A percentile compares a stretch with the other conserved stretches of the same genome.
Conservation (phyloP, 2,888 invertebrate species). For the Gari tellinella region DNA sequence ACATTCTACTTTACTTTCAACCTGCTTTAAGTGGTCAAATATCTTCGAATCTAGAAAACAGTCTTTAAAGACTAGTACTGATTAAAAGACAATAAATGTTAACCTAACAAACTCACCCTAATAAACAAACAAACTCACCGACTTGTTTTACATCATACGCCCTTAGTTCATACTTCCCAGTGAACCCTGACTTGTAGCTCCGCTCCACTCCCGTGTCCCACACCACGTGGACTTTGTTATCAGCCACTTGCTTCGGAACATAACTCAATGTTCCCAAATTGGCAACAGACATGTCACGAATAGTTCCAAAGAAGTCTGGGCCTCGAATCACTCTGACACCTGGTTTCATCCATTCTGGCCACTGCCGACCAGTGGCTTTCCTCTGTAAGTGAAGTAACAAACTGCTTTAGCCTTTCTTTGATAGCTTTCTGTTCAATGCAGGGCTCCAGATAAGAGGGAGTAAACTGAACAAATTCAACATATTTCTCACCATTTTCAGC, state of each 20-base stretch:
- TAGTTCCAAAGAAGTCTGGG: conserved; percentile 51
- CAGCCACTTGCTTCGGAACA: conserved; percentile 47
- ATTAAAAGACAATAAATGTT: no score
- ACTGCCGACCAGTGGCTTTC: conserved; percentile 27
- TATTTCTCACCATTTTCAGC: no score
- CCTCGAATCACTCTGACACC: conserved; percentile 59
- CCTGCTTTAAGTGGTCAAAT: no score
- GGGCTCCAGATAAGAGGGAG: no score
- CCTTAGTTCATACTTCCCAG: conserved; percentile 56
- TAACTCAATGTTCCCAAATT: conserved; percentile 54
- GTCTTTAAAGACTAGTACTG: no score
- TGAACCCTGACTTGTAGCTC: conserved; percentile 53
- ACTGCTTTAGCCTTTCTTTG: no score
- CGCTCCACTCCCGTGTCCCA: conserved; percentile 61
- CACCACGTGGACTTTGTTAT: conserved; percentile 52
- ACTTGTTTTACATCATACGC: conserved; percentile 63
- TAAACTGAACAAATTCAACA: no score
- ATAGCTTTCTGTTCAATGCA: no score
- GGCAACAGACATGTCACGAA: conserved; percentile 21
- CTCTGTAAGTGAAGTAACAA: no score
- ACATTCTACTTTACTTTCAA: no score
- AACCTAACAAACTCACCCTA: no score
- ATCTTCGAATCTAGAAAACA: no score
- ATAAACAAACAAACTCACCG: conserved; percentile 45
- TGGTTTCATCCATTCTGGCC: conserved; percentile 63